These are phyloP conservation scores for Gallinago jamesoni DNA, from an alignment of 2,113 vertebrate species.

Conservation along the genomic window DNA sequence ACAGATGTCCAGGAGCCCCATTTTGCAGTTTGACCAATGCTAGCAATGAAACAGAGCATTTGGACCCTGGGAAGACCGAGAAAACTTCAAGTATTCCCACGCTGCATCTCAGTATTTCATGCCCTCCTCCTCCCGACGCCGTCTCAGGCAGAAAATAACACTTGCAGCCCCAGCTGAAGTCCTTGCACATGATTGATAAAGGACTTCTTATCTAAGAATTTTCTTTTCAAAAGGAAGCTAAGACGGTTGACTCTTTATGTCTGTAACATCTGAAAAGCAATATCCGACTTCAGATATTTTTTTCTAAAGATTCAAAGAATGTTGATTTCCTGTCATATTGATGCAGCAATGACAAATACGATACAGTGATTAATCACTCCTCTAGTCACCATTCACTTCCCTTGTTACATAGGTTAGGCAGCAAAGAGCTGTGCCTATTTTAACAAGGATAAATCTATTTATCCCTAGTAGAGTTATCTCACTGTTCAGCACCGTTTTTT, in stretches of 20 bases:
- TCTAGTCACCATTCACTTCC: background rate
- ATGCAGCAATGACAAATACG: background rate
- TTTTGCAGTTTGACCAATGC: background rate
- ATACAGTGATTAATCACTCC: background rate
- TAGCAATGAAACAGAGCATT: background rate
- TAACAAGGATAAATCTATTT: background rate
- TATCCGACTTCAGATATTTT: background rate
- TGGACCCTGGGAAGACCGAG: background rate
- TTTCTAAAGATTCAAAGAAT: background rate
- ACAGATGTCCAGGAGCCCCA: background rate
- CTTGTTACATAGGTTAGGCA: background rate
- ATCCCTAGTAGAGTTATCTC: background rate
- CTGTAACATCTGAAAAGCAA: background rate
- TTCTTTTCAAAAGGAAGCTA: background rate
- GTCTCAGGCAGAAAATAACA: rapidly evolving
- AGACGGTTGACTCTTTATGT: background rate
- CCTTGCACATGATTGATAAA: background rate
- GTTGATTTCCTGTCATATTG: background rate
- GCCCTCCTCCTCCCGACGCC: background rate
- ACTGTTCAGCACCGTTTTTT: background rate
- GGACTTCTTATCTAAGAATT: background rate
- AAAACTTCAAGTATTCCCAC: background rate
- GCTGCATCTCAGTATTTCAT: rapidly evolving
- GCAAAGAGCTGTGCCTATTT: background rate
- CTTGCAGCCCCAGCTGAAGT: background rate